Percentiles rank a stretch among this genome's conserved stretches.
These are phyloP conservation scores for Latrodectus geometricus DNA, from an alignment of 1,140 invertebrate genomes.

Conservation along the genomic window DNA sequence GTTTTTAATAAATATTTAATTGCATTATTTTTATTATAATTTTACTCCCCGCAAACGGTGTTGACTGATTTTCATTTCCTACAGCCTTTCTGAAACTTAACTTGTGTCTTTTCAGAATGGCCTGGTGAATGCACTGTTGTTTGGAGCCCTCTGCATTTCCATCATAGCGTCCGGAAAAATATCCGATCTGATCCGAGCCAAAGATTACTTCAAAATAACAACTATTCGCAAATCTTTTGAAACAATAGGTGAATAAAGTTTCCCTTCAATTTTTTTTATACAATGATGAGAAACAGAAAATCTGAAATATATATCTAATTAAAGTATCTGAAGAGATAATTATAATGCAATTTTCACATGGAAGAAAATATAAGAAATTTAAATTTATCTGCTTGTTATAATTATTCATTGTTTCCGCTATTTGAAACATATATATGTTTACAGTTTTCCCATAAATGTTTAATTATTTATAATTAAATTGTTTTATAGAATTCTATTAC, in stretches of 20 bases:
- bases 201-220: conserved; percentile 50
- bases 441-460: no score
- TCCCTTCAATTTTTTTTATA: no score
- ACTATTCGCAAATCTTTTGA: conserved; percentile 65
- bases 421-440: no score
- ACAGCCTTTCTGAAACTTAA: background rate
- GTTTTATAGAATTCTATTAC: no score
- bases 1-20: background rate
- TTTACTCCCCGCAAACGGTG: background rate
- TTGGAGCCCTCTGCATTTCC: conserved; percentile 62
- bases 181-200: conserved; percentile 61
- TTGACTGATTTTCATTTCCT: background rate
- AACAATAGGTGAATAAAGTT: conserved; percentile 53
- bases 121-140: conserved; percentile 64
- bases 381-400: no score
- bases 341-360: no score
- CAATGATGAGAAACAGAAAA: no score
- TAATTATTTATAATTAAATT: no score
- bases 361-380: no score
- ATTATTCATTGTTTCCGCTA: no score
- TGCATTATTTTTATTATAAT: background rate
- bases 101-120: conserved; percentile 63
- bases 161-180: conserved; percentile 61
- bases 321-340: no score
- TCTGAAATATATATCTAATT: no score